Base-by-base conservation (phyloP, 2,888 invertebrate species). In the Acleris emargana region DNA sequence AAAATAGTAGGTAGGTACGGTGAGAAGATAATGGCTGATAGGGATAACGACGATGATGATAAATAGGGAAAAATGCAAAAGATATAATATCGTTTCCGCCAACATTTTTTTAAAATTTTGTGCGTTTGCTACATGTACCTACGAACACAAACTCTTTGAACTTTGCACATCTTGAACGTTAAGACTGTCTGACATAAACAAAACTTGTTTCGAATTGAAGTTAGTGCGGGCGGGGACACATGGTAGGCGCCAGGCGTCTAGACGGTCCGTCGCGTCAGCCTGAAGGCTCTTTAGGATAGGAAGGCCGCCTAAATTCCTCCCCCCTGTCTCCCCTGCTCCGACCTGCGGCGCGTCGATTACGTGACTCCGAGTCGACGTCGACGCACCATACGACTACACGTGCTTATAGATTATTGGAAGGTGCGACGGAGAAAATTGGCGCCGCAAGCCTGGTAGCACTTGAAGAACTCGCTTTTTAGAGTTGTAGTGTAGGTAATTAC, bases 231-330 rank as follows among this genome's bases (percentile, higher is more conserved):
- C 76, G 74, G 76, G 79, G 80, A 78, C 82, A 83, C 80, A 77
- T 80, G 77, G 80, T 79, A 80, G 81, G 76, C 75, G 81, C 79
- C 84, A 88, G 87, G 86, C 87, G 89, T 88, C 88, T 89, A 88
- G 88, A 87, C 88, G 78, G 77, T 68, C 73, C 75, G 87, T 80
- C 86, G 86, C 83, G 86, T 80, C 87, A 84, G 74, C 74, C 76
- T 82, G 83, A 84, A 87, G 84, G 86, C 84, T 86, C 82, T 85
- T 81, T 82, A 83, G 82, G 82, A 87, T 82, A 83, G 82, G 83
- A 87, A 85, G 83, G 83, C 81, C 78, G 79, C 72, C 79, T 74
- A 79, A 81, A 81, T 77, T 77, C 73, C 72, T 67, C 73, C 72
- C 67, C 71, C 75, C 72, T 72, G 71, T 72, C 50, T 32, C 68